A percentile compares a stretch with the other conserved stretches of the same genome.
These are phyloP conservation scores for Gorsachius magnificus DNA, from an alignment of 2,797 vertebrate genomes.

Conservation along the genomic window DNA sequence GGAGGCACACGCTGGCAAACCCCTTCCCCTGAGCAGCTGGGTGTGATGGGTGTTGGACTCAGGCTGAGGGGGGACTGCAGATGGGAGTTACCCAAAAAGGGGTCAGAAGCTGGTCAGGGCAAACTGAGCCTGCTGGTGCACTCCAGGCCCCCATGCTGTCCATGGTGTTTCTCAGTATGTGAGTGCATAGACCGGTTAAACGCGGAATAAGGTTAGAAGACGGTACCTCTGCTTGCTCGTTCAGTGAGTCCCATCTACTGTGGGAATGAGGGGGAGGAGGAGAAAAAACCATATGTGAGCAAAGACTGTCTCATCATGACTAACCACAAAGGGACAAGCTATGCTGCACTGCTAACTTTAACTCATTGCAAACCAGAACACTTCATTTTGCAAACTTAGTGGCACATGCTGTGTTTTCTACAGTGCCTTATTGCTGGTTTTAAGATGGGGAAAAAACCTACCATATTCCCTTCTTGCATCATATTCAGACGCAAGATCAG, in stretches of 20 bases:
- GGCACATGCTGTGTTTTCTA: neutral
- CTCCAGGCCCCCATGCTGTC: rapidly evolving
- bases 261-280: neutral
- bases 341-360: neutral
- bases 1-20: neutral
- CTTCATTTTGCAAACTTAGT: neutral
- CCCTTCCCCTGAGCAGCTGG: neutral
- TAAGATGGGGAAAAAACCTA: neutral
- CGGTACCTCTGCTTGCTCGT: neutral
- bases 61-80: neutral
- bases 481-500: neutral
- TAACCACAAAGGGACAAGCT: neutral
- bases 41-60: rapidly evolving
- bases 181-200: neutral
- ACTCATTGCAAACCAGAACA: neutral
- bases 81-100: neutral
- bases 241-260: neutral
- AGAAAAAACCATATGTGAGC: neutral
- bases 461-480: neutral
- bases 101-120: neutral
- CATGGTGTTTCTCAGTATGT: neutral
- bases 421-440: neutral
- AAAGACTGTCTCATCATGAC: neutral
- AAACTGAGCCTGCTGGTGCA: neutral
- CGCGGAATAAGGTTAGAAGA: neutral